Base-by-base conservation (phyloP, 1,140 invertebrate species). In the Trichonephila clavata region DNA sequence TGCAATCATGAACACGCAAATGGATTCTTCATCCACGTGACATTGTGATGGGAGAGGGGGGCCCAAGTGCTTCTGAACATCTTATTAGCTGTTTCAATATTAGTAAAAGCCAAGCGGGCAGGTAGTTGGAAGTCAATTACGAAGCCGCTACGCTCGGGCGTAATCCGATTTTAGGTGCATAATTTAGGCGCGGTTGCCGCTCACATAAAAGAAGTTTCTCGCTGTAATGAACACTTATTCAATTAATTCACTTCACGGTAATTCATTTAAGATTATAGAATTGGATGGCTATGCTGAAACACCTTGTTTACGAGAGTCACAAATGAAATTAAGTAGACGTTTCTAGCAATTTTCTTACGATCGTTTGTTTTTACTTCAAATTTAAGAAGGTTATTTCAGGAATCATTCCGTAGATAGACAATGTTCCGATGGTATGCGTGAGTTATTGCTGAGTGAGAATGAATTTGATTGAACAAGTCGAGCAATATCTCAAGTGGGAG, bases 31-130 rank as follows among this genome's bases (percentile, higher is more conserved):
- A 68, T n/a, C 24, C 65, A 68, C 65, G 65, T 68, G 65, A 13
- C 65, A 27, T n/a, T n/a, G 65, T 24, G 50, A 81, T 43, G 32
- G 32, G 39, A 13, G 50, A 13, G 8, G 50, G 43, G 43, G 10
- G 24, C n/a, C n/a, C n/a, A 68, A 68, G 65, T 68, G 84, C 59
- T 60, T 57, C n/a, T 24, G n/a, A n/a, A 84, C 24, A 92, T 43
- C 39, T 84, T 92, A 92, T 92, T 92, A 92, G 90, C 80, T 84
- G 90, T 83, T 92, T 92, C 90, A 92, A 92, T 92, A 92, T 92
- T 92, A 92, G 90, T 80, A 65, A 92, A 92, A 92, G 68, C 59
- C 77, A 24, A 84, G n/a, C 27, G 21, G 21, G n/a, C 13, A 14
- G 77, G 20, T 59, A 63, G 90, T 65, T 92, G 57, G 32, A 80